These are phyloP conservation scores for Alaudala cheleensis DNA, from an alignment of 2,113 vertebrate species.

Conservation along the genomic window DNA sequence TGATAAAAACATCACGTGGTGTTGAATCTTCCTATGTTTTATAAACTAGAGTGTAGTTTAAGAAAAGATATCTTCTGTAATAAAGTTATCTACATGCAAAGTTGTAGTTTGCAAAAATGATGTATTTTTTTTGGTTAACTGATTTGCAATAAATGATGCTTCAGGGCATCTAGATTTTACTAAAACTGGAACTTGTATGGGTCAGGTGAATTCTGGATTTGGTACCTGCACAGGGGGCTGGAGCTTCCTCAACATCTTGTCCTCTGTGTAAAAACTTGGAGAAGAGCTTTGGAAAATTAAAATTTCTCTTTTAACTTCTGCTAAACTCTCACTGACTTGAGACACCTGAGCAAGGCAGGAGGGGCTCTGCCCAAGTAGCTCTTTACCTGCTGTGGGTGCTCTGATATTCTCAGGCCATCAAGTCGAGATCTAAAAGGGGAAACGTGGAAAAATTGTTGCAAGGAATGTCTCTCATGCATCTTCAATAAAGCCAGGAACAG, in stretches of 20 bases:
- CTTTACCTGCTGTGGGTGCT: not conserved
- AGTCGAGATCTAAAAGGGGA: not conserved
- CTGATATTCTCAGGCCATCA: not conserved
- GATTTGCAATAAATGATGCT: constrained; percentile 89
- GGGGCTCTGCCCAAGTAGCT: not conserved
- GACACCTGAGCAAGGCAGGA: not conserved
- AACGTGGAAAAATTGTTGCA: not conserved
- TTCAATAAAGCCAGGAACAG: not conserved
- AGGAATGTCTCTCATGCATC: fast-evolving
- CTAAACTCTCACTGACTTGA: not conserved
- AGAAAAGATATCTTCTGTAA: constrained; percentile 73
- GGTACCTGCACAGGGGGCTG: not conserved
- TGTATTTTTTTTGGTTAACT: constrained; percentile 83
- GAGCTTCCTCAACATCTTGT: not conserved
- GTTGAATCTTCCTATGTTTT: constrained; percentile 76
- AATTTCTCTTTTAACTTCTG: not conserved
- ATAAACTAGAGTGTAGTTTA: constrained; percentile 83
- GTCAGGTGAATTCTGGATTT: not conserved
- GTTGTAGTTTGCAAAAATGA: constrained; percentile 80
- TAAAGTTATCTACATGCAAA: constrained; percentile 79
- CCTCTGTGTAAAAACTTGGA: not conserved
- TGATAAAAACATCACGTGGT: constrained; percentile 66
- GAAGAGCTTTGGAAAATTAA: not conserved
- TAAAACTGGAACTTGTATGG: not conserved
- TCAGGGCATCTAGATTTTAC: constrained; percentile 70